Base-by-base conservation (phyloP, 2,888 invertebrate species). In the Hypercompe scribonia region DNA sequence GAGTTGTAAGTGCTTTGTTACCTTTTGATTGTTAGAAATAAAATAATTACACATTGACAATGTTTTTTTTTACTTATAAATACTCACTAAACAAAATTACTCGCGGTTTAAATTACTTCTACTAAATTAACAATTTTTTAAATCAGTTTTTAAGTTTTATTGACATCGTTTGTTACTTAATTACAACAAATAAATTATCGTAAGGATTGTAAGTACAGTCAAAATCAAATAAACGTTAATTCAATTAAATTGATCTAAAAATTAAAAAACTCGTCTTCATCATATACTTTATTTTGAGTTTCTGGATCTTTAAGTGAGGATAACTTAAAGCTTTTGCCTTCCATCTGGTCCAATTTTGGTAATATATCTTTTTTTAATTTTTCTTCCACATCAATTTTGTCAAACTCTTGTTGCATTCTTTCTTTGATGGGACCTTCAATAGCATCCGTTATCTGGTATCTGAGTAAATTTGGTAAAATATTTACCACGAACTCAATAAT, bases 361-460 rank as follows among this genome's bases (percentile, higher is more conserved):
- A 97, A 93, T 68, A 97, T 93, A 86, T 97, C 96, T 75, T 97
- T 96, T 84, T 97, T 96, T 76, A 98, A 97, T 73, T 97, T 90
- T 78, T 97, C 96, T 88, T 98, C 98, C 3, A 98, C 96, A 85
- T 98, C 97, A 34, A 98, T 94, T 84, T 96, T 96, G 87, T 98
- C 96, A 63, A 98, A 92, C 84, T 97, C 97, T 82, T 97, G 97
- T 87, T 98, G 97, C 7, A 98, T 94, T 76, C 97, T 96, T 81
- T 97, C 96, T 88, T 96, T 97, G 5, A 98, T 91, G 0, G 98
- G 98, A 61, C 97, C 97, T 92, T 98, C 98, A 61, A 98, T 89
- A 0, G 98, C 98, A 87, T 98, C 98, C 97, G 98, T 97, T 76
- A 98, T 98, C 92, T 98, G 98, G 89, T 98, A 98, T 72, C 99